phyloP scores from a whole-genome alignment of 2,797 vertebrate genomes.

The Synaphobranchus kaupii region DNA sequence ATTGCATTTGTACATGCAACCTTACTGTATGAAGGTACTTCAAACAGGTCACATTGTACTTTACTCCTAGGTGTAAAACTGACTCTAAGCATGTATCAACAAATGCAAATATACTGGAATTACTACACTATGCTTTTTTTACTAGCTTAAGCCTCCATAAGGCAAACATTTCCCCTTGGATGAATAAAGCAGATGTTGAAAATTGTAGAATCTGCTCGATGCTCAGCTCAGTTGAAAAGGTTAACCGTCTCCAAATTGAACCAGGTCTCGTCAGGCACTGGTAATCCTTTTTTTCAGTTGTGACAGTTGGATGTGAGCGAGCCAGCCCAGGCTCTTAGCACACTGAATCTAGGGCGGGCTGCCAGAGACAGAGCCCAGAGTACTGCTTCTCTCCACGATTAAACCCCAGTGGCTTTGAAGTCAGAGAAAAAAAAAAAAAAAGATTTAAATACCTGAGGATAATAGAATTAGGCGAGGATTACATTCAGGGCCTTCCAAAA shows the following conservation, averaged over 20 bases:
- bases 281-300: constrained; percentile 1
- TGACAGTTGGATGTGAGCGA: constrained; percentile 3
- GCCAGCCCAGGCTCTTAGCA: background rate
- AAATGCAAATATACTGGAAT: too few species aligned
- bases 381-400: constrained; percentile 1
- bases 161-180: background rate
- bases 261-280: background rate
- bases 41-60: background rate
- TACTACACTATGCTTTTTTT: too few species aligned
- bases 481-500: background rate
- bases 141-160: background rate
- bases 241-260: background rate
- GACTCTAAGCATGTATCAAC: too few species aligned
- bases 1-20: background rate
- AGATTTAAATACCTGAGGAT: constrained; percentile 25
- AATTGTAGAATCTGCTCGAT: background rate
- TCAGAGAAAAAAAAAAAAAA: background rate
- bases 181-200: background rate
- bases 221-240: constrained; percentile 6
- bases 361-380: background rate
- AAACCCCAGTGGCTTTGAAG: constrained; percentile 21
- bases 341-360: background rate
- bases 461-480: constrained; percentile 27
- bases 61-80: background rate
- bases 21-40: background rate